A percentile compares a stretch with the other conserved stretches of the same genome.
phyloP scores from a whole-genome alignment of 2,113 vertebrate species.

The Aramus guarauna region DNA sequence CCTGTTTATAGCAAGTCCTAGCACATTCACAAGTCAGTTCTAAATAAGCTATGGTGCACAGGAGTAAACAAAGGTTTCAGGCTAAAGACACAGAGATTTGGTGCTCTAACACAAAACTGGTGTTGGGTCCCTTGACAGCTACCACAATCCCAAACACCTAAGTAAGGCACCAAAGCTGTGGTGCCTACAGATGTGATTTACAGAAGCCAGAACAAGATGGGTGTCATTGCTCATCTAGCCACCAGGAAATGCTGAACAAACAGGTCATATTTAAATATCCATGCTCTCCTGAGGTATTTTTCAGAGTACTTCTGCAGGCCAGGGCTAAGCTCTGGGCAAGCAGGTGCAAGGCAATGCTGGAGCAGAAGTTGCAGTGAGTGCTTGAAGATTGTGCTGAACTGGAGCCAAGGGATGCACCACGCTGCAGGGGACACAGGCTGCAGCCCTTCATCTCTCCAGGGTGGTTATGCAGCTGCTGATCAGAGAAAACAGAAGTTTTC shows the following conservation, averaged over 20 bases:
- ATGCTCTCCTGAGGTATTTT: neutral
- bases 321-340: neutral
- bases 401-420: neutral
- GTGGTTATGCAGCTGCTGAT: neutral
- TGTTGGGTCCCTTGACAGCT: neutral
- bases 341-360: accelerated
- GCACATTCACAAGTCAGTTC: neutral
- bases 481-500: neutral
- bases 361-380: neutral
- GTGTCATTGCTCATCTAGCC: neutral
- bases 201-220: neutral
- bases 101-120: accelerated
- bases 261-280: neutral
- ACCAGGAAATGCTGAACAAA: neutral
- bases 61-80: neutral
- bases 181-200: neutral
- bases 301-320: neutral
- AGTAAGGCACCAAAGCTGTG: neutral
- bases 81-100: neutral
- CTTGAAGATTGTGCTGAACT: neutral
- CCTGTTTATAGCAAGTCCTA: neutral
- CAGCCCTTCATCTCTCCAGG: neutral
- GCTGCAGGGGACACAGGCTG: accelerated
- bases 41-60: neutral
- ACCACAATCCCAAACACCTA: neutral